These are phyloP conservation scores for Brienomyrus brachyistius DNA, from an alignment of 2,113 vertebrate genomes.

Conservation along the genomic window DNA sequence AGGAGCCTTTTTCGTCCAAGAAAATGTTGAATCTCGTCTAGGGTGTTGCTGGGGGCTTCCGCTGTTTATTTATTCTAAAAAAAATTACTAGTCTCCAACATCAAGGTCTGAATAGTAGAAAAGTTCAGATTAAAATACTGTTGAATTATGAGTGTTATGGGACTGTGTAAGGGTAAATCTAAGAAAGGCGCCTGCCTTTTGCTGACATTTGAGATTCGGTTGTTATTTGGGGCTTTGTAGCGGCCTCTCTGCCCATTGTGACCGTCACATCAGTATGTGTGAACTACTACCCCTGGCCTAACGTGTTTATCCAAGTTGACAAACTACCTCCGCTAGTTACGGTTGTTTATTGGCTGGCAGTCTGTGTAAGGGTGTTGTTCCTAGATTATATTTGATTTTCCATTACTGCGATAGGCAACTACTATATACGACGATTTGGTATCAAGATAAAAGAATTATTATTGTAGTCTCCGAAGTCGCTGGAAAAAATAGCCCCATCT, in stretches of 20 bases:
- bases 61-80: not conserved
- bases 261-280: conserved; percentile 11
- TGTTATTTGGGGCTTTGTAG: not conserved
- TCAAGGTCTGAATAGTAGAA: not conserved
- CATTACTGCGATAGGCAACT: not conserved
- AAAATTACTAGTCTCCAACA: not conserved
- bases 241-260: not conserved
- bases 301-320: conserved; percentile 3
- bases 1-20: not conserved
- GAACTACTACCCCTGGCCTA: not conserved
- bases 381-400: not conserved
- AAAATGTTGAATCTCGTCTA: not conserved
- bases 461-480: not conserved
- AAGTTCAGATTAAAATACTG: not conserved
- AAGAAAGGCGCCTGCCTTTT: not conserved
- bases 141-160: not conserved
- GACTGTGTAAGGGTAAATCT: not conserved
- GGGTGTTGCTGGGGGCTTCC: not conserved
- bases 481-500: not conserved
- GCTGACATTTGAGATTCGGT: not conserved
- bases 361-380: not conserved
- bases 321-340: conserved; percentile 9
- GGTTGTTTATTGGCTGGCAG: not conserved
- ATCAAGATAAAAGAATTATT: not conserved
- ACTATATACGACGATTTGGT: not conserved